Percentiles rank a stretch among this genome's conserved stretches.
Conservation (phyloP, 1,140 invertebrate species). For the Drosophila guanche region DNA sequence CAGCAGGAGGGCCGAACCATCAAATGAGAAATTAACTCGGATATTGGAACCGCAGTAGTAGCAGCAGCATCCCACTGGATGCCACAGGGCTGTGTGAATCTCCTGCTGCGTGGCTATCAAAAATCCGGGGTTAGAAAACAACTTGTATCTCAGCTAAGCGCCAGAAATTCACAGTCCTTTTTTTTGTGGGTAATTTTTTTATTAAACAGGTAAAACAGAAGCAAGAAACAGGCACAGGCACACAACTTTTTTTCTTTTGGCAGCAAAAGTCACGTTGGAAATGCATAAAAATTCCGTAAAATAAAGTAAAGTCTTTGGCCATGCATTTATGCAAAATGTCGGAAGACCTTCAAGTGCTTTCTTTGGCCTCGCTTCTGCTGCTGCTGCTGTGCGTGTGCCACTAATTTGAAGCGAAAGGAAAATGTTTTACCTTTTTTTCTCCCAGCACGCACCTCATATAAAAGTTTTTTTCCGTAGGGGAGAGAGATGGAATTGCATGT, state of each 20-base stretch:
- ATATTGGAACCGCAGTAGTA: background rate
- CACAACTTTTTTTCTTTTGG: background rate
- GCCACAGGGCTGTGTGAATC: too few relatives aligned
- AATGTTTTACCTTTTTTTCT: slow-evolving; percentile 1
- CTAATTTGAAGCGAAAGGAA: slow-evolving; percentile 58
- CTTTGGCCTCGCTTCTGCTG: slow-evolving; percentile 9
- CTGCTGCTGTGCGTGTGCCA: slow-evolving; percentile 61
- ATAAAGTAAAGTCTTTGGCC: slow-evolving; percentile 31
- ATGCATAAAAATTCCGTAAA: slow-evolving; percentile 72
- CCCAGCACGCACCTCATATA: slow-evolving; percentile 65
- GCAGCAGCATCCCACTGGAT: background rate
- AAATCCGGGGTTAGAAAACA: background rate
- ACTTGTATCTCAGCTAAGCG: slow-evolving; percentile 19
- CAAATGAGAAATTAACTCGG: slow-evolving; percentile 28
- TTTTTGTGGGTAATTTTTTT: slow-evolving; percentile 55
- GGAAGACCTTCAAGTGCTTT: slow-evolving; percentile 33
- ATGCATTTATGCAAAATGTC: slow-evolving; percentile 69
- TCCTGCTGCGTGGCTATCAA: too few relatives aligned
- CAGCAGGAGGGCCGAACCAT: slow-evolving; percentile 40
- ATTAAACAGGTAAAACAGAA: slow-evolving; percentile 50
- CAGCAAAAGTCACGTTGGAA: slow-evolving; percentile 57
- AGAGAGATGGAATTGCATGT: slow-evolving; percentile 56
- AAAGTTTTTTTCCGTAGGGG: slow-evolving; percentile 44
- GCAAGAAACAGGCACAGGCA: slow-evolving; percentile 35
- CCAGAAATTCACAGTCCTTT: too few relatives aligned